Conservation (phyloP, 2,113 vertebrate genomes). For the Drymodes brunneopygia region DNA sequence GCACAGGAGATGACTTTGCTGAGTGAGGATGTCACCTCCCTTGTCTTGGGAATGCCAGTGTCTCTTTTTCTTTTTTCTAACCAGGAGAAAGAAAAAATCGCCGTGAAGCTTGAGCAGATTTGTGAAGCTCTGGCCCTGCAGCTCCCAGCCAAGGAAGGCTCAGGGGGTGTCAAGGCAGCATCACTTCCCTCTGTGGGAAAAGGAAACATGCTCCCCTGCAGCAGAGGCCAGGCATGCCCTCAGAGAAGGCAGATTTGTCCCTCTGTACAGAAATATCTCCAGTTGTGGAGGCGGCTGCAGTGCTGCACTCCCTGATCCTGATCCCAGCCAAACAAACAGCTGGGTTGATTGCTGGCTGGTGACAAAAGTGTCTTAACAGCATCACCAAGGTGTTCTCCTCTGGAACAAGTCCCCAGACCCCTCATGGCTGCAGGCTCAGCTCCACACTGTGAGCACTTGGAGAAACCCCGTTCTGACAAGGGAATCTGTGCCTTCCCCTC, state of each 20-base stretch:
- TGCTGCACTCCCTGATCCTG: background rate
- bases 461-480: background rate
- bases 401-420: background rate
- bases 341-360: background rate
- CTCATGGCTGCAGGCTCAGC: background rate
- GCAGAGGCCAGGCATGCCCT: background rate
- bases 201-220: background rate
- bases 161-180: background rate
- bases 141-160: background rate
- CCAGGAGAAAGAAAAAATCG: background rate
- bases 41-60: accelerated
- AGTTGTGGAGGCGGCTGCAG: background rate
- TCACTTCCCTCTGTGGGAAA: accelerated
- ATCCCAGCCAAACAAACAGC: background rate
- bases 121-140: background rate
- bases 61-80: background rate
- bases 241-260: background rate
- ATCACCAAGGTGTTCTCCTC: background rate
- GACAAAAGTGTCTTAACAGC: background rate
- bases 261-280: background rate
- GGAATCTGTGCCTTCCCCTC: background rate
- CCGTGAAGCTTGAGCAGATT: background rate
- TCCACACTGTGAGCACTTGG: background rate
- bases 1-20: background rate
- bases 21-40: background rate